Evolutionary conservation across 2,888 invertebrate species (phyloP).

Genomic region (Nymphalis c-album): DNA sequence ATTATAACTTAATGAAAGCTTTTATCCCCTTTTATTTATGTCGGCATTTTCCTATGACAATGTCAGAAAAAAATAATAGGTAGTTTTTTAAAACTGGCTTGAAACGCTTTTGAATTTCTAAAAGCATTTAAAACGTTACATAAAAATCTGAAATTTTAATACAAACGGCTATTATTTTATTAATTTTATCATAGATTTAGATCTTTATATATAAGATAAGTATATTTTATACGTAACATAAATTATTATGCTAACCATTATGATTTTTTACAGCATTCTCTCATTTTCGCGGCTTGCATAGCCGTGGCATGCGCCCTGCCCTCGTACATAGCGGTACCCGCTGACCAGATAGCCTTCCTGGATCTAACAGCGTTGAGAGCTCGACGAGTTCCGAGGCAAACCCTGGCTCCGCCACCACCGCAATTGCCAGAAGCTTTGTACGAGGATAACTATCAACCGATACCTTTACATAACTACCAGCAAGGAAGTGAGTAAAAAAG

Average conservation of each 20-base stretch:
- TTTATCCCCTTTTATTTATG: too few species aligned
- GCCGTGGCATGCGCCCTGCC: conserved; percentile 71
- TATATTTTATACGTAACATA: too few species aligned
- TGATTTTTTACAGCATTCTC: conserved; percentile 53
- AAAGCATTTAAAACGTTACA: not conserved
- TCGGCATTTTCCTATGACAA: too few species aligned
- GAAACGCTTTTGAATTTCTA: not conserved
- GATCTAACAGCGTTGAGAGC: conserved; percentile 71
- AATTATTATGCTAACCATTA: not conserved
- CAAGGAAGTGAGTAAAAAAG: conserved; percentile 60
- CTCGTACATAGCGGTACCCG: conserved; percentile 83
- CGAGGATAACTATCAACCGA: conserved; percentile 60
- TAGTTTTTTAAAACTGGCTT: too few species aligned
- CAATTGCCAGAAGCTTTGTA: conserved; percentile 51
- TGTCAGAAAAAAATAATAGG: too few species aligned
- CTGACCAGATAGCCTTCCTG: conserved; percentile 82
- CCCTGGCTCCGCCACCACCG: conserved; percentile 59
- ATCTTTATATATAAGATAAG: too few species aligned
- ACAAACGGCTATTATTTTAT: not conserved
- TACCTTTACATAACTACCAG: conserved; percentile 47
- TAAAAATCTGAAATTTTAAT: not conserved
- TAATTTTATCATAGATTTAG: not conserved
- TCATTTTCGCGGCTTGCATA: conserved; percentile 56
- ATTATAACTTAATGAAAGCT: too few species aligned
- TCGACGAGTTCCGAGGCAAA: conserved; percentile 66